Evolutionary conservation across 2,888 invertebrate species (phyloP), one percentile per base, ranked within the genome.

Genomic region (Drosophila lacicola): DNA sequence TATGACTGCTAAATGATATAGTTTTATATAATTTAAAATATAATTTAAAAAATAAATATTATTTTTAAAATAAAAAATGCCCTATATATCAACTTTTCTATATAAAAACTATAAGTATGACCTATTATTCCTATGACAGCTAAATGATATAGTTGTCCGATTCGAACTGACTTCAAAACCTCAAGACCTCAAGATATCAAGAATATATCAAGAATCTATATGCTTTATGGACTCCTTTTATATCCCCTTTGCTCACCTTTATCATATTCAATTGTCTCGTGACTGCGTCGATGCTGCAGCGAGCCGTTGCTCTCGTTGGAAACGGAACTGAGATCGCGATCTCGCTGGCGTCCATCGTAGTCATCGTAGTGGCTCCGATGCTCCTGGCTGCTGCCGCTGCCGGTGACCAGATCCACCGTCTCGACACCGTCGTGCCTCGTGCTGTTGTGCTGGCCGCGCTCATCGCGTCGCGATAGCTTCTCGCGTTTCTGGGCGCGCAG

Each of bases 221-320:
- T 17, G 2, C 17, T 17, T 17, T 17, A 17, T 17, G 17, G 17
- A 2, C 17, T 17, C 17, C 17, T 17, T 17, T 1, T 17, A 17
- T 17, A 17, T 17, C 2, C 3, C 0, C 14, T 14, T 41, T 11
- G 6, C 19, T 10, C 34, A 70, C 95, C 95, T 95, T 95, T 94
- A 88, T 94, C 94, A 82, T 93, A 93, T 86, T 95, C 94, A 90
- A 92, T 84, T 58, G 93, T 91, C 84, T 94, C 94, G 89, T 94
- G 94, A 91, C 93, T 94, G 78, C 94, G 94, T 75, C 94, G 93
- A 83, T 92, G 92, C 78, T 92, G 92, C 63, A 92, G 79, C n/a
- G 93, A 93, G 60, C 93, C 93, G 61, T 93, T 92, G 92, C 94
- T 93, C 82, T 94, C 89, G 90, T 94, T 90, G 85, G 94, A 94